Conservation (phyloP, 2,797 vertebrate genomes). For the Myotis vivesi region DNA sequence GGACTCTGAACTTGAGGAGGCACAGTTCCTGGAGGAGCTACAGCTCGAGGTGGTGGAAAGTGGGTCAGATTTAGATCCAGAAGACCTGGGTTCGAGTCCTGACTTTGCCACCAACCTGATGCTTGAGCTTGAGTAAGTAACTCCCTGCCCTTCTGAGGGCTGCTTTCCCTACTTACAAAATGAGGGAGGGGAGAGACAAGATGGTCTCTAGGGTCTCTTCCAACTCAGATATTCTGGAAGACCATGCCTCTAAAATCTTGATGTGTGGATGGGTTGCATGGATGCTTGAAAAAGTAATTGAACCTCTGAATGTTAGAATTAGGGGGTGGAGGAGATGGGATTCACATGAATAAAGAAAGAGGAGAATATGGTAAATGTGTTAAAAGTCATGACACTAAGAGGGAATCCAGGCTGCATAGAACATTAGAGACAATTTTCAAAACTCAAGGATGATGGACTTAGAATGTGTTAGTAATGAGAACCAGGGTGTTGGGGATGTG, state of each 20-base stretch:
- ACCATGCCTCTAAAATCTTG: slow-evolving; percentile 10
- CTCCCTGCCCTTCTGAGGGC: slow-evolving; percentile 16
- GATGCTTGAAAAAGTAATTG: neutral
- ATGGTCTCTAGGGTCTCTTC: neutral
- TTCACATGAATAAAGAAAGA: slow-evolving; percentile 27
- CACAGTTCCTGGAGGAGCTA: slow-evolving; percentile 73
- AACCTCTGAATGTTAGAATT: neutral
- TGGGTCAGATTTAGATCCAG: slow-evolving; percentile 68
- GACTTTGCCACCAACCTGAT: slow-evolving; percentile 76
- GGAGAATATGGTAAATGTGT: neutral
- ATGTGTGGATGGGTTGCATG: neutral
- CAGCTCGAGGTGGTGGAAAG: slow-evolving; percentile 69
- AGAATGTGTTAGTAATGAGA: neutral
- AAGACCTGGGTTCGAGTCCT: slow-evolving; percentile 68
- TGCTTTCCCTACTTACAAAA: slow-evolving; percentile 38
- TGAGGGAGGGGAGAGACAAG: neutral
- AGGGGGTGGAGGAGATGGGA: neutral
- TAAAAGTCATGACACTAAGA: neutral
- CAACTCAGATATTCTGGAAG: slow-evolving; percentile 42
- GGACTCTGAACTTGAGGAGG: slow-evolving; percentile 56
- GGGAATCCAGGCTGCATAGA: neutral
- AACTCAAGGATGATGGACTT: slow-evolving; percentile 9
- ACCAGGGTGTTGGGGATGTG: neutral
- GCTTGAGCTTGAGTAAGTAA: slow-evolving; percentile 77
- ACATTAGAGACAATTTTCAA: slow-evolving; percentile 18